Evolutionary conservation across 2,888 invertebrate species (phyloP).

Genomic region (Osedax frankpressi): DNA sequence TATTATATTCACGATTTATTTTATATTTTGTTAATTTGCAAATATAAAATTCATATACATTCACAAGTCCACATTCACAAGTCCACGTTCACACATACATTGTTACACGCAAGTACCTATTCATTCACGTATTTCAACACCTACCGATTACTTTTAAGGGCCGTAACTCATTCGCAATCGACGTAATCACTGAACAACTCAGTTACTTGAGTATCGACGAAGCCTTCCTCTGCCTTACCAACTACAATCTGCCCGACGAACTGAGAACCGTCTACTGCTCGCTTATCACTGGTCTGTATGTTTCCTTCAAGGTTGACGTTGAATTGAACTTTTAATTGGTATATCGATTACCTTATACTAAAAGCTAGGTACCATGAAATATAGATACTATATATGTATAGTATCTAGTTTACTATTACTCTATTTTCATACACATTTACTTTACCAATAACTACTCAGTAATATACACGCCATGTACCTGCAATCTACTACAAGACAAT

Average conservation of each 20-base stretch:
- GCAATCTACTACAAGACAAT: too few species aligned
- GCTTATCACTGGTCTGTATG: constrained; percentile 37
- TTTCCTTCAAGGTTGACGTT: background rate
- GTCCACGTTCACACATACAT: background rate
- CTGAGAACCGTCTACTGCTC: constrained; percentile 43
- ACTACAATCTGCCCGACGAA: constrained; percentile 37
- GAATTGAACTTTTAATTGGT: too few species aligned
- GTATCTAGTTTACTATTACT: background rate
- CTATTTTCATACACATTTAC: background rate
- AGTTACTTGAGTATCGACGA: constrained; percentile 43
- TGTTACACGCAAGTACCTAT: background rate
- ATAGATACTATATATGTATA: constrained; percentile 8
- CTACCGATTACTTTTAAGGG: constrained; percentile 30
- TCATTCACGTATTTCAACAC: background rate
- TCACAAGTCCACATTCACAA: background rate
- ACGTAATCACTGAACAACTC: constrained; percentile 39
- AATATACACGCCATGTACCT: too few species aligned
- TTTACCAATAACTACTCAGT: too few species aligned
- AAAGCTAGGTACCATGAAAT: too few species aligned
- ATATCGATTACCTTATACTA: too few species aligned
- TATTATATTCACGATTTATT: too few species aligned
- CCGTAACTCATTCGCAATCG: constrained; percentile 39
- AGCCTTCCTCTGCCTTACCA: constrained; percentile 38
- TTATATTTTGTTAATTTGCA: too few species aligned
- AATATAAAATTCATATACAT: background rate